Evolutionary conservation across 2,888 invertebrate genomes (phyloP), one percentile per base, ranked within the genome.

Genomic region (Mechanitis messenoides): DNA sequence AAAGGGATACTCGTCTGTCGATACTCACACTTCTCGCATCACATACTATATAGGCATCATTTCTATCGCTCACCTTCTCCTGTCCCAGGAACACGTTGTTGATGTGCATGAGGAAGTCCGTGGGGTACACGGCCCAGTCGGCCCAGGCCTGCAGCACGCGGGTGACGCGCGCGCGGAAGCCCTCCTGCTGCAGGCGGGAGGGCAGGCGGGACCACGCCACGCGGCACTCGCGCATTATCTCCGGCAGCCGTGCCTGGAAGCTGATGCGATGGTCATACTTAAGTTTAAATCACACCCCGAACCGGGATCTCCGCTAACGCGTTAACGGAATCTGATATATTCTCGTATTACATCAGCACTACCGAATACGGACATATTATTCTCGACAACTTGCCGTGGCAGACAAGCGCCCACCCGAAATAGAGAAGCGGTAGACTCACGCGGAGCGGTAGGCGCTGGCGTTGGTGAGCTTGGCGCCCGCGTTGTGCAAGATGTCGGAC

Each of bases 401-500:
- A 0, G 20, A 20, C 20, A 20, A 20, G 20, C 20, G 20, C 20
- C 20, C 20, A 20, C 20, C 6, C 42, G 42, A 11, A 9, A 42
- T 46, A 45, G 3, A 35, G 3, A 35, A 1, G 9, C 35, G 38
- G 5, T 42, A 59, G 7, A 91, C 93, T 92, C 83, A 96, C 94
- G 95, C 95, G 88, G 93, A 94, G 68, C 97, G 91, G 77, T 95
- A 99, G 76, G 96, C 97, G 58, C 97, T 97, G 0, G 98, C 99
- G 86, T 99, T 98, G 54, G 96, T 95, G 35, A 99, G 95, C 92
- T 98, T 98, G 5, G 97, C 97, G 67, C 96, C 96, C 78, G 98
- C 98, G 85, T 99, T 99, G 83, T 98, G 97, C 71, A 99, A 91
- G 69, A 99, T 96, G 84, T 99, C 99, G 2, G 98, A 98, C 59